Percentiles rank a stretch among this genome's conserved stretches.
phyloP scores from a whole-genome alignment of 2,797 vertebrate species.

The Macropus fuliginosus region DNA sequence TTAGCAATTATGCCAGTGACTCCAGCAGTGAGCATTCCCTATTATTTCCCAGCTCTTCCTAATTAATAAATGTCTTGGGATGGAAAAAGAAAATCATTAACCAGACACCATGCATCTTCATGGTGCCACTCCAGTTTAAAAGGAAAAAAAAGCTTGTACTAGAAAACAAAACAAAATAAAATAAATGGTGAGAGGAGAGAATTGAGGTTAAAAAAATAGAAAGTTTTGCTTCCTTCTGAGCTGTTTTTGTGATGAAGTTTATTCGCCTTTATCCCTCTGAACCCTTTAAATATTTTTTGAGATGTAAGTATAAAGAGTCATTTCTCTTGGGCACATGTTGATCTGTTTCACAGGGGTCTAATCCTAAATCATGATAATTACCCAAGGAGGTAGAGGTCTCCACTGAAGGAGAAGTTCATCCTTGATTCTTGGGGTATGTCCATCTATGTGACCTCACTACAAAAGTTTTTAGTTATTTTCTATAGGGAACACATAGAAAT shows the following conservation, averaged over 20 bases:
- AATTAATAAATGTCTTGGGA: not conserved
- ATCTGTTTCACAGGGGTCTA: not conserved
- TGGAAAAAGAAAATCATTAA: not conserved
- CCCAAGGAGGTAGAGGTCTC: not conserved
- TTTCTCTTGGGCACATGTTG: too few relatives aligned
- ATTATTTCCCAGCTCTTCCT: slow-evolving; percentile 1
- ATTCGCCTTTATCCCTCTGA: too few relatives aligned
- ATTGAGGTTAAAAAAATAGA: not conserved
- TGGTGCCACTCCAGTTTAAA: not conserved
- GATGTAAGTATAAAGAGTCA: not conserved
- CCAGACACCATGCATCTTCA: not conserved
- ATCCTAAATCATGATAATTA: not conserved
- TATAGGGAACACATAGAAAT: not conserved
- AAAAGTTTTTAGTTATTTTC: not conserved
- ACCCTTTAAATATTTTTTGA: not conserved
- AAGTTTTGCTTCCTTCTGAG: not conserved
- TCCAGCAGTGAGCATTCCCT: not conserved
- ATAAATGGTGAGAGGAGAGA: not conserved
- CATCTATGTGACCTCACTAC: not conserved
- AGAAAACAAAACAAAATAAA: not conserved
- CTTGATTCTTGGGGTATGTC: not conserved
- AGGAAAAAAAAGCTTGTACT: not conserved
- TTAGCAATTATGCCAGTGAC: not conserved
- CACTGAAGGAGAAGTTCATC: not conserved
- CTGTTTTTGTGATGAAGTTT: not conserved